Percentiles rank a stretch among this genome's conserved stretches.
Conservation (phyloP, 2,797 vertebrate species). For the Myotis myotis region DNA sequence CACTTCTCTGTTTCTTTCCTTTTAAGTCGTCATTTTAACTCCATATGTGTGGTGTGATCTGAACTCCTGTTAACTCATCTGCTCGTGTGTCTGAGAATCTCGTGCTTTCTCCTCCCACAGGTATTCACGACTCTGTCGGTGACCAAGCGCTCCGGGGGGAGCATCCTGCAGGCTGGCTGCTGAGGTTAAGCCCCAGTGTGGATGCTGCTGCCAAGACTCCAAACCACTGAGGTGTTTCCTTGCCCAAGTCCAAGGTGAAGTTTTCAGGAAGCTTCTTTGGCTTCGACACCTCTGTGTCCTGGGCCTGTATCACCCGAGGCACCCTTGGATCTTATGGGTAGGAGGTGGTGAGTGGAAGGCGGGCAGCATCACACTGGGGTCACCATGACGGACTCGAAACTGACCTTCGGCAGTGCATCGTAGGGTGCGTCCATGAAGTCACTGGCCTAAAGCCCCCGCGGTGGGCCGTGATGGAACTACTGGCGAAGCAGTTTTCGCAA, state of each 20-base stretch:
- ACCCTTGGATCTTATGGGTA: conserved; percentile 7
- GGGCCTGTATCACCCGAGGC: neutral
- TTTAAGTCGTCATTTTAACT: neutral
- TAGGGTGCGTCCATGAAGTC: conserved; percentile 85
- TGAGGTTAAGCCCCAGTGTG: conserved; percentile 90
- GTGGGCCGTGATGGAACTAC: conserved; percentile 85
- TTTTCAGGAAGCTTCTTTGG: neutral
- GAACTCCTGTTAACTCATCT: neutral
- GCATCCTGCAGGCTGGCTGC: conserved; percentile 84
- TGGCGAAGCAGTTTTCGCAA: conserved; percentile 76
- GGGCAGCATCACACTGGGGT: conserved; percentile 79
- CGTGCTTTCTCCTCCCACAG: conserved; percentile 71
- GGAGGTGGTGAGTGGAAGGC: conserved; percentile 66
- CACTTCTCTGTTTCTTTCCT: neutral
- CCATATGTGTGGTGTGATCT: fast-evolving
- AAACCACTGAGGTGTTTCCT: neutral
- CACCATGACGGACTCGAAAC: neutral
- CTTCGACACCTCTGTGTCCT: neutral
- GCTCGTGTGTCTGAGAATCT: neutral
- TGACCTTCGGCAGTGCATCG: conserved; percentile 78
- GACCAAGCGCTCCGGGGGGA: conserved; percentile 86
- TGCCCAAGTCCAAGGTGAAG: neutral
- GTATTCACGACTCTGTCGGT: conserved; percentile 86
- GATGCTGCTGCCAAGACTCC: conserved; percentile 74
- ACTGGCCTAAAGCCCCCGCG: conserved; percentile 84